Conservation (phyloP, 2,888 invertebrate genomes). For the Campoletis raptor region DNA sequence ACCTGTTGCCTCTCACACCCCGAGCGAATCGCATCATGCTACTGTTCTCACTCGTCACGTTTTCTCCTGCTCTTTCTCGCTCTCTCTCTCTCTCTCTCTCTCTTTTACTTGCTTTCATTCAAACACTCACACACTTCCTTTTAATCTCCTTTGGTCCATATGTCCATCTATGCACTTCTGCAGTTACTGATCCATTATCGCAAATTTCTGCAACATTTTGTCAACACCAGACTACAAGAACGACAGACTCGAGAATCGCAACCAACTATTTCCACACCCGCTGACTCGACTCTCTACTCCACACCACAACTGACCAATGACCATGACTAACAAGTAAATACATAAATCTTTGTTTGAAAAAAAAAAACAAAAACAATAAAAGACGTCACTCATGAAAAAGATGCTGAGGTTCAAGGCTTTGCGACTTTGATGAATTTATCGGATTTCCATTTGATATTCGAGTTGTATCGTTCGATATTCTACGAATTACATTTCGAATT, state of each 20-base stretch:
- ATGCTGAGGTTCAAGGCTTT: neutral
- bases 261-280: neutral
- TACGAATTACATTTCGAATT: neutral
- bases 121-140: neutral
- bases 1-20: conserved; percentile 83
- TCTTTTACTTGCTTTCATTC: conserved; percentile 36
- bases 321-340: conserved; percentile 2
- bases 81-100: conserved; percentile 57
- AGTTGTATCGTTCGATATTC: neutral
- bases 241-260: neutral
- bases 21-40: conserved; percentile 75
- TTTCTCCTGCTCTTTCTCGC: conserved; percentile 68
- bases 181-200: conserved; percentile 42
- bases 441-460: neutral
- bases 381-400: neutral
- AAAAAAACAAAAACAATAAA: conserved; percentile 1
- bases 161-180: conserved; percentile 1
- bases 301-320: neutral
- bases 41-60: conserved; percentile 66
- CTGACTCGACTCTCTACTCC: neutral
- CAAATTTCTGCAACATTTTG: conserved; percentile 12
- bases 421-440: conserved; percentile 1
- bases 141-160: neutral
- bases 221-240: conserved; percentile 6
- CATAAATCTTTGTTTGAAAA: neutral